Evolutionary conservation across 2,888 invertebrate species (phyloP), one percentile per base, ranked within the genome.

Genomic region (Lampropteryx suffumata): DNA sequence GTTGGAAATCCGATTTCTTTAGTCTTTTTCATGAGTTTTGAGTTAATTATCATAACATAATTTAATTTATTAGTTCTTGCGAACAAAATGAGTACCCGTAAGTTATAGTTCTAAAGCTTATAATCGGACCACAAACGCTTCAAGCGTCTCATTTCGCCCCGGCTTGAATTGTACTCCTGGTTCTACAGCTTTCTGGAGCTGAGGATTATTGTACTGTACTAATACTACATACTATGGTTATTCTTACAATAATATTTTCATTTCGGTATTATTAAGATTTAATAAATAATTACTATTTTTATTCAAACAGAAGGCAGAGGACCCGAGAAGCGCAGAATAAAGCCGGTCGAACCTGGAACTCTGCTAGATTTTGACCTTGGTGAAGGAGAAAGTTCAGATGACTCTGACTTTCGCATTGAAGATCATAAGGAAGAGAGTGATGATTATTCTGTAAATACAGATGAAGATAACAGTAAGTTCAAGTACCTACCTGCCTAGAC

Each of bases 381-480:
- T 29, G 97, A 97, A 80, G 97, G 95, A 28, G 97, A 97, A 79
- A 97, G 97, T 76, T 97, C 97, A 0, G 97, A 98, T 76, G 98
- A 98, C 82, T 98, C 97, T 53, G 98, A 98, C 85, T 98, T 98
- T 84, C 93, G 97, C 45, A 96, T 97, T 51, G 96, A 96, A 77
- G 96, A 96, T 77, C 96, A 96, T 71, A 94, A 94, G 1, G 94
- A 95, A 65, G 95, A 95, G 57, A 95, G 95, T 76, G 94, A 95
- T 73, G 94, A 95, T 79, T 89, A 85, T 59, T 94, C 94, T 0
- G 92, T 94, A 54, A 94, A 94, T 65, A 93, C 93, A 36, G 93
- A 94, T 62, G 94, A 93, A 66, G 92, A 89, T 44, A 92, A 92
- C 82, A 92, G 92, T 92, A 77, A 49, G 77, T 68, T 13, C 35